Conservation (phyloP, 2,113 vertebrate genomes). For the Malurus melanocephalus region DNA sequence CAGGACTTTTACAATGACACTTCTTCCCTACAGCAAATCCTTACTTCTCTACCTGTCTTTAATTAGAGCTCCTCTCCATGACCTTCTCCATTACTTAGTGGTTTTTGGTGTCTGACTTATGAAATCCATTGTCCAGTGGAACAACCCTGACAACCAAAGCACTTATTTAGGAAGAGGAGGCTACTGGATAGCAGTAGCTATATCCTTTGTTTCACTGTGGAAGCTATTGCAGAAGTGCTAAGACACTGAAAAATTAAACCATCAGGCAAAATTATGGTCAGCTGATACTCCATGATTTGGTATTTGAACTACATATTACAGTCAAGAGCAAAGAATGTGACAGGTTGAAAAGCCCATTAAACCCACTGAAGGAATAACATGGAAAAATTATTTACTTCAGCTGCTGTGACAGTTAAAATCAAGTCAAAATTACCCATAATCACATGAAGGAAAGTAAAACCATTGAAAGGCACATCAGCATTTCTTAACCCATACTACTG, state of each 20-base stretch:
- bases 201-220: background rate
- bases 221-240: background rate
- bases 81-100: fast-evolving
- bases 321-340: background rate
- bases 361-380: background rate
- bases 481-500: background rate
- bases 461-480: background rate
- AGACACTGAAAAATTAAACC: background rate
- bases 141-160: background rate
- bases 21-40: background rate
- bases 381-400: background rate
- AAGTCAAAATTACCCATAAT: background rate
- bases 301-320: background rate
- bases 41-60: background rate
- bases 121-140: background rate
- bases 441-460: background rate
- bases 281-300: background rate
- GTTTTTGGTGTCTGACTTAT: background rate
- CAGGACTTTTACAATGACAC: background rate
- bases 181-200: background rate
- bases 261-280: background rate
- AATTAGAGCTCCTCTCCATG: background rate
- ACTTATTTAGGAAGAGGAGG: background rate
- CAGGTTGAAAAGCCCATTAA: background rate
- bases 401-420: background rate